Evolutionary conservation across 2,888 invertebrate species (phyloP), one percentile per base, ranked within the genome.

Genomic region (Tubulanus polymorphus): DNA sequence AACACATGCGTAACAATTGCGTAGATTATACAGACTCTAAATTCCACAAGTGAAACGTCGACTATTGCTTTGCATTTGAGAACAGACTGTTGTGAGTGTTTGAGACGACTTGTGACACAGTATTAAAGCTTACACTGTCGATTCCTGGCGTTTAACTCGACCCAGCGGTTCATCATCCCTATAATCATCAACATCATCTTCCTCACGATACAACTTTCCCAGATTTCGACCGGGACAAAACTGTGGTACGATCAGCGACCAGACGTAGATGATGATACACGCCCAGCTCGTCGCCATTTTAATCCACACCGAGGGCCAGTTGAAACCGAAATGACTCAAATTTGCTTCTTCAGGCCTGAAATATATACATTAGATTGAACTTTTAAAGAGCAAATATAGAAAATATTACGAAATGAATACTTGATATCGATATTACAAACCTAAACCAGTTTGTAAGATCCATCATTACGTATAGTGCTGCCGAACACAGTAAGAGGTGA

Each of bases 401-500:
- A 45, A 45, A 18, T 12, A 20, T 15, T 20, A 45, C 20, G 15
- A 18, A 26, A 51, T 8, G 8, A 26, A 37, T 37, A 51, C 51
- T 47, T 18, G 15, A 10, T 12, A 51, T 18, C 23, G 20, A 37
- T 27, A 51, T 10, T 15, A 63, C 72, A 63, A 66, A 80, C 81
- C 74, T 76, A 65, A 78, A 78, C 81, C 81, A 81, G 64, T 78
- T 79, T 23, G 81, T 81, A 18, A 81, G 71, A 65, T 80, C 79
- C 80, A 81, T 80, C 81, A 81, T 81, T 57, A 81, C 73, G 63
- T 80, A 80, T 51, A 81, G 73, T 48, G 73, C 71, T 23, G 81
- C 81, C 48, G 81, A 63, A 45, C 70, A 69, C 59, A 79, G 78
- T 53, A 81, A 69, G 49, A 81, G 69, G 59, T 81, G 81, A 65